Evolutionary conservation across 2,113 vertebrate genomes (phyloP).

Genomic region (Pachycephala philippinensis): DNA sequence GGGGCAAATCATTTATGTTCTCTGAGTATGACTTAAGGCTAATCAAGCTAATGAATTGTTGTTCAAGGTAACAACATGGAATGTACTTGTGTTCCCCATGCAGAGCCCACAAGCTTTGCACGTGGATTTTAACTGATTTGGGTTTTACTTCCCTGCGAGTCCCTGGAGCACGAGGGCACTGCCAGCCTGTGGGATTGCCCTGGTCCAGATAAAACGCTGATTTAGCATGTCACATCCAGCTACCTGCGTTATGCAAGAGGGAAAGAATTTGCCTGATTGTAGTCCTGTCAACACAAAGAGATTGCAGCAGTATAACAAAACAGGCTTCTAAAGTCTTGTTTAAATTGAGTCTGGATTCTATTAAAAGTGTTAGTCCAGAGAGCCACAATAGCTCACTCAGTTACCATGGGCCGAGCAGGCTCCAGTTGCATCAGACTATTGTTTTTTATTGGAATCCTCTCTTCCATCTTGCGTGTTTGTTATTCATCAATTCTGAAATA

Average conservation of each 20-base stretch:
- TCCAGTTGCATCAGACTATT: constrained; percentile 36
- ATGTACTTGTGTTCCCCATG: not conserved
- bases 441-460: not conserved
- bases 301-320: not conserved
- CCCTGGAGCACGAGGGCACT: not conserved
- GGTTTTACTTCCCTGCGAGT: not conserved
- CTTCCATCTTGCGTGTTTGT: not conserved
- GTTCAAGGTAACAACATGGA: not conserved
- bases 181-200: not conserved
- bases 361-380: not conserved
- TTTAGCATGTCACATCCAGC: not conserved
- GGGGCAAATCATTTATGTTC: not conserved
- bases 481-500: not conserved
- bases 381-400: not conserved
- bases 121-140: rapidly evolving
- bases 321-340: not conserved
- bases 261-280: constrained; percentile 10
- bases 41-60: not conserved
- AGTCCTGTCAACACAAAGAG: constrained; percentile 29
- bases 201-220: not conserved
- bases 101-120: not conserved
- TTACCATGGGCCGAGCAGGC: not conserved
- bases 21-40: not conserved
- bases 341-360: constrained; percentile 37
- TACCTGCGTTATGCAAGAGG: constrained; percentile 31